Percentiles rank a stretch among this genome's conserved stretches.
phyloP scores from a whole-genome alignment of 2,888 invertebrate genomes.

The Andrena camellia region DNA sequence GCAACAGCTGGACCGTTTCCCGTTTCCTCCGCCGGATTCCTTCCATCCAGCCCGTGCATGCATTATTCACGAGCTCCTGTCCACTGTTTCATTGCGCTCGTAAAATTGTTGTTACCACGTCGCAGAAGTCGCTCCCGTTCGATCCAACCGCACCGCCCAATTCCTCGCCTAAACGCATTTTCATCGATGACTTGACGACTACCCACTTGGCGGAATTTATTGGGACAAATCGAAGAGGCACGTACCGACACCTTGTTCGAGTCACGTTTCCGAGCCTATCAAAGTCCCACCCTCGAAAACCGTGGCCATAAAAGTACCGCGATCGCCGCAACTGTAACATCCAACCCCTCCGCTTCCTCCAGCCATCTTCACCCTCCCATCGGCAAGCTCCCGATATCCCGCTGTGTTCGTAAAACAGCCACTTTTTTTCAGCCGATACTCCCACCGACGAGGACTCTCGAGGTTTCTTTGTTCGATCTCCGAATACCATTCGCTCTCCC shows the following conservation, averaged over 20 bases:
- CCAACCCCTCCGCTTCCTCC: background rate
- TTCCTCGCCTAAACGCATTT: background rate
- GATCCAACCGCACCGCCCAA: background rate
- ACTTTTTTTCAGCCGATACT: conserved; percentile 68
- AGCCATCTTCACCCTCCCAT: conserved; percentile 35
- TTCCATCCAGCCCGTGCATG: background rate
- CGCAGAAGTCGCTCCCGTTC: background rate
- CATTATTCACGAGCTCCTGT: conserved; percentile 33
- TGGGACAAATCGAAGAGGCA: conserved; percentile 1
- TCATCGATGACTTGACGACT: background rate
- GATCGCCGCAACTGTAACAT: conserved; percentile 20
- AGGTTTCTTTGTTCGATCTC: conserved; percentile 75
- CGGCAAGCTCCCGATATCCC: conserved; percentile 58
- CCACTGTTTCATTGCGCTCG: conserved; percentile 25
- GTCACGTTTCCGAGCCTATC: background rate
- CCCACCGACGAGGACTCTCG: conserved; percentile 67
- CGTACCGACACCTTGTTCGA: background rate
- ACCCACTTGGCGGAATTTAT: background rate
- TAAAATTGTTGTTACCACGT: conserved; percentile 26
- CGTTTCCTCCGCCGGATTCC: conserved; percentile 6
- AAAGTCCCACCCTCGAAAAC: background rate
- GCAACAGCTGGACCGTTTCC: conserved; percentile 12
- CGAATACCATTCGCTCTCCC: conserved; percentile 55
- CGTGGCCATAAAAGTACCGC: conserved; percentile 17
- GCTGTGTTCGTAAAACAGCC: conserved; percentile 75